A percentile compares a stretch with the other conserved stretches of the same genome.
These are phyloP conservation scores for Bombus difficillimus DNA, from an alignment of 1,140 invertebrate species.

Conservation along the genomic window DNA sequence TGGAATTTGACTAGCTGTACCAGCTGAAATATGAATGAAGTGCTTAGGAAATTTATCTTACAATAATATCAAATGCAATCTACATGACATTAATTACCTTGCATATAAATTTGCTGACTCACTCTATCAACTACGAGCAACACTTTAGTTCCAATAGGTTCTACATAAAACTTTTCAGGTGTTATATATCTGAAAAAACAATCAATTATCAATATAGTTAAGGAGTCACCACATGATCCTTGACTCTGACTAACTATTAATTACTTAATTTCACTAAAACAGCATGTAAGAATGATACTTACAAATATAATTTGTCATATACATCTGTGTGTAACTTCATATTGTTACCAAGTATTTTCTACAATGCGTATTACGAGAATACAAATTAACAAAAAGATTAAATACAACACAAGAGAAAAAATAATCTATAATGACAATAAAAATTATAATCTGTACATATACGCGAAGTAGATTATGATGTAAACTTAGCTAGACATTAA, in stretches of 20 bases:
- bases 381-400: slow-evolving; percentile 16
- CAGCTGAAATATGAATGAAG: slow-evolving; percentile 75
- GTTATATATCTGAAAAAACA: slow-evolving; percentile 85
- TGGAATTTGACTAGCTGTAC: slow-evolving; percentile 84
- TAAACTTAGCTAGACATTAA: slow-evolving; percentile 23
- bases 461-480: background rate
- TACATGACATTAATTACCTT: slow-evolving; percentile 81
- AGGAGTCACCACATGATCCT: background rate
- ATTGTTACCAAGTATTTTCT: slow-evolving; percentile 47
- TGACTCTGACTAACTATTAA: background rate
- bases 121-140: slow-evolving; percentile 89
- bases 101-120: slow-evolving; percentile 86
- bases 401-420: slow-evolving; percentile 30
- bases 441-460: slow-evolving; percentile 41
- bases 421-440: slow-evolving; percentile 36
- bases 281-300: slow-evolving; percentile 73
- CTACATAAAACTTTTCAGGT: slow-evolving; percentile 89
- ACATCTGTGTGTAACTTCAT: slow-evolving; percentile 80
- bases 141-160: slow-evolving; percentile 85
- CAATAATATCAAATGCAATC: background rate
- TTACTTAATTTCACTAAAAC: background rate
- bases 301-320: slow-evolving; percentile 86
- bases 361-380: background rate
- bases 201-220: background rate
- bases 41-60: slow-evolving; percentile 1